These are phyloP conservation scores for Fregata magnificens DNA, from an alignment of 2,113 vertebrate species.

Conservation along the genomic window DNA sequence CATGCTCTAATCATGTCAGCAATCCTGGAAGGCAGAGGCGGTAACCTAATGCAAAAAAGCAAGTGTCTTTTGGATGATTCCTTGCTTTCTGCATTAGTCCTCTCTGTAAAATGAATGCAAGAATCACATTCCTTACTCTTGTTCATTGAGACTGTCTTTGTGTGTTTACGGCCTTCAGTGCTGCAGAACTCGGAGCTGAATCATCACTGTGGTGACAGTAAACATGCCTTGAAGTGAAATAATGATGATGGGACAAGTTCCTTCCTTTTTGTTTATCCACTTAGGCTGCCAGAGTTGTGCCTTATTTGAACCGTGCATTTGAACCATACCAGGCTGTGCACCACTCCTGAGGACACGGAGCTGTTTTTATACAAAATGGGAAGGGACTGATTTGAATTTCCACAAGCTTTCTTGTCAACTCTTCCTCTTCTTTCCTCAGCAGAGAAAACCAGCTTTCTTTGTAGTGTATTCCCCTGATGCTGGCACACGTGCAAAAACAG, in stretches of 20 bases:
- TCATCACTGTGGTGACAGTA: background rate
- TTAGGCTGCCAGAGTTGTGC: background rate
- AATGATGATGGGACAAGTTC: background rate
- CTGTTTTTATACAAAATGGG: background rate
- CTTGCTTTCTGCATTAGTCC: background rate
- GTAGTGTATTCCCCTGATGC: background rate
- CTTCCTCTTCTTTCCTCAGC: background rate
- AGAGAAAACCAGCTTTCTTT: background rate
- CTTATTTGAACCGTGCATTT: background rate
- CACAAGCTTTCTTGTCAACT: background rate
- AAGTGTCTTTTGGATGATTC: background rate
- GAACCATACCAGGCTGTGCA: background rate
- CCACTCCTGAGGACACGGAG: background rate
- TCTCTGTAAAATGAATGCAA: background rate
- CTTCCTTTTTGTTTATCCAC: background rate
- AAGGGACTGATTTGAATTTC: background rate
- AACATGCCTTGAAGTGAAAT: background rate
- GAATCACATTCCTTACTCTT: background rate
- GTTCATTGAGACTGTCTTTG: background rate
- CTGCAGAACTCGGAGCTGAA: background rate
- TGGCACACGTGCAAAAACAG: background rate
- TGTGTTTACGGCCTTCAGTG: background rate
- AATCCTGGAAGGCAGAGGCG: background rate
- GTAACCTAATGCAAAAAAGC: background rate
- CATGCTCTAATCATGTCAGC: accelerated